Conservation (phyloP, 2,113 vertebrate species). For the Herpetotheres cachinnans region DNA sequence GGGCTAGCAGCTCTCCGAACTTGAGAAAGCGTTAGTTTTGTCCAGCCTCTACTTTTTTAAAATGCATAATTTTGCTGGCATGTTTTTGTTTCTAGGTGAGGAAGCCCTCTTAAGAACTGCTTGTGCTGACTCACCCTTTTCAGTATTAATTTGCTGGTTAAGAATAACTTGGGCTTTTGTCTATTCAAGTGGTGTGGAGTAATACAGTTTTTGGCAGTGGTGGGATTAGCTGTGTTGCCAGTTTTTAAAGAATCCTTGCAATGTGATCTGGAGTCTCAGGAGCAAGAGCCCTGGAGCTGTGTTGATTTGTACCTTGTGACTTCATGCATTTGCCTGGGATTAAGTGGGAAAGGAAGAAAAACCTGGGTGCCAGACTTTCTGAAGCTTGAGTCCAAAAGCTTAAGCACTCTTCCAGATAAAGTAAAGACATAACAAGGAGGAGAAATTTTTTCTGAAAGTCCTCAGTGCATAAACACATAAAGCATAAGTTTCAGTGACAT, state of each 20-base stretch:
- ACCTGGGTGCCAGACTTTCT: not conserved
- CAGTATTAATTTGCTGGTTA: slow-evolving; percentile 52
- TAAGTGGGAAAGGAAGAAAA: not conserved
- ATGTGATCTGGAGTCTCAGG: not conserved
- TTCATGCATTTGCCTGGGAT: not conserved
- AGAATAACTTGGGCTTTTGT: slow-evolving; percentile 54
- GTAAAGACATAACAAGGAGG: not conserved
- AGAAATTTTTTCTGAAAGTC: not conserved
- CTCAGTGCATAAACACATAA: not conserved
- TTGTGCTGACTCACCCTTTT: slow-evolving; percentile 30
- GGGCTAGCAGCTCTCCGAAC: not conserved
- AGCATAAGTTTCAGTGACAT: not conserved
- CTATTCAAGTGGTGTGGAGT: not conserved
- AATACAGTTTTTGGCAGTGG: not conserved
- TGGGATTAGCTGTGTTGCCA: not conserved
- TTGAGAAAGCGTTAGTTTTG: not conserved
- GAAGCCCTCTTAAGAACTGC: not conserved
- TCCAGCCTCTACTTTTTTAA: not conserved
- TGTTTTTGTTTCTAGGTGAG: not conserved
- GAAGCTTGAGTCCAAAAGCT: not conserved
- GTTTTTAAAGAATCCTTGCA: slow-evolving; percentile 14
- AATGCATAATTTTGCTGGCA: not conserved
- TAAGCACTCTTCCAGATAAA: not conserved
- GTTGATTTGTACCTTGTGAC: not conserved
- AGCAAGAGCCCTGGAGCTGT: not conserved